Conservation (phyloP, 2,113 vertebrate genomes). For the Rousettus leschenaultii region DNA sequence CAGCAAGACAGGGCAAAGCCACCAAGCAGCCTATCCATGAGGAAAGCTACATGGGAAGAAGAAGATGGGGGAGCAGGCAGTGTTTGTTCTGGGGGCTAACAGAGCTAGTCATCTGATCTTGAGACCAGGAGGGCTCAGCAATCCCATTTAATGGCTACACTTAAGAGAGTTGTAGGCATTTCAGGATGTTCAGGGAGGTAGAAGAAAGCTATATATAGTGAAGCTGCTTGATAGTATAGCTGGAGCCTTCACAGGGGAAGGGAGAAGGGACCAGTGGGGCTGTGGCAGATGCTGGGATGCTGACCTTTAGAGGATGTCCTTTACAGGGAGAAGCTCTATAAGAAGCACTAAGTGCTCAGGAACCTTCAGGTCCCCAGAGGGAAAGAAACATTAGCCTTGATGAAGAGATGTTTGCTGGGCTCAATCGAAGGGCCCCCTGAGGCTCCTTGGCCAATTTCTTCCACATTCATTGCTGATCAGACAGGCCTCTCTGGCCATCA, state of each 20-base stretch:
- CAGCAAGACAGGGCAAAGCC: not conserved
- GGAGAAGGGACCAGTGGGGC: not conserved
- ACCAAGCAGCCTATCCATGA: fast-evolving
- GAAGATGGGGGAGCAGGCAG: not conserved
- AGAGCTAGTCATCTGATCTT: not conserved
- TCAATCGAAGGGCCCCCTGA: not conserved
- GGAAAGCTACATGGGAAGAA: no score
- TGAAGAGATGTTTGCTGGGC: conserved; percentile 17
- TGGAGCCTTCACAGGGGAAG: not conserved
- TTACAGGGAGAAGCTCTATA: not conserved
- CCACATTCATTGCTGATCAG: not conserved
- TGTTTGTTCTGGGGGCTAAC: not conserved
- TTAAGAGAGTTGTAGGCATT: not conserved
- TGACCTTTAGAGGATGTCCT: not conserved
- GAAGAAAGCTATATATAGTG: not conserved
- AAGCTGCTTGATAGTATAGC: not conserved
- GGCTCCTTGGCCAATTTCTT: not conserved
- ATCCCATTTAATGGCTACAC: not conserved
- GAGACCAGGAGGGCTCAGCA: not conserved
- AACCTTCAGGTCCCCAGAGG: not conserved
- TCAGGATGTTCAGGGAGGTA: no score
- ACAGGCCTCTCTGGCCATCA: not conserved
- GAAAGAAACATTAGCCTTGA: conserved; percentile 25
- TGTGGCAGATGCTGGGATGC: not conserved
- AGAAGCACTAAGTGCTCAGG: not conserved